A percentile compares a stretch with the other conserved stretches of the same genome.
phyloP scores from a whole-genome alignment of 2,113 vertebrate genomes.

The Nothobranchius furzeri region DNA sequence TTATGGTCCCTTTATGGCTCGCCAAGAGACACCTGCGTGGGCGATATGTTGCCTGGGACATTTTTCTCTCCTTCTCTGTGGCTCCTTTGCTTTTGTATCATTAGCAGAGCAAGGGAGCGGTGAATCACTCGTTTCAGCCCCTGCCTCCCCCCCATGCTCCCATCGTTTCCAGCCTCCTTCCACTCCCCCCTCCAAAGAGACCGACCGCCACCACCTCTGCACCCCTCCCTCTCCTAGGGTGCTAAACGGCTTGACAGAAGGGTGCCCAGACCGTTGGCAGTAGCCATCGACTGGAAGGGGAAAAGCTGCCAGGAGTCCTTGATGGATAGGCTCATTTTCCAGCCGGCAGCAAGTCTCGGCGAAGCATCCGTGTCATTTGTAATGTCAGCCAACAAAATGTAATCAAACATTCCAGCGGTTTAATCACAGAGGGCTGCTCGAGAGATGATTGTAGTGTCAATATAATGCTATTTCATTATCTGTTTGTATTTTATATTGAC shows the following conservation, averaged over 20 bases:
- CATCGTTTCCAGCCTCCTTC: conserved; percentile 59
- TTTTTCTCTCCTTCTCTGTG: conserved; percentile 71
- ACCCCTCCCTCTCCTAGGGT: conserved; percentile 85
- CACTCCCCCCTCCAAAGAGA: conserved; percentile 41
- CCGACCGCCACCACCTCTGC: conserved; percentile 42
- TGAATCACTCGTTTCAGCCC: conserved; percentile 77
- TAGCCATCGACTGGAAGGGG: conserved; percentile 99
- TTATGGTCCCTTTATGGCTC: conserved; percentile 74
- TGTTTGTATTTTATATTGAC: conserved; percentile 99
- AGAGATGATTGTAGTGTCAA: conserved; percentile 99
- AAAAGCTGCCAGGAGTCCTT: conserved; percentile 96
- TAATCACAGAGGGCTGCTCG: conserved; percentile 99
- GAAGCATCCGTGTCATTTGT: conserved; percentile 99
- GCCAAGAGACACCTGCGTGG: conserved; percentile 76
- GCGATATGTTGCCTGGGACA: conserved; percentile 73
- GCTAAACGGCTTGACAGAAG: conserved; percentile 99
- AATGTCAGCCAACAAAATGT: conserved; percentile 99
- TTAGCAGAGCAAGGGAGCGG: conserved; percentile 80
- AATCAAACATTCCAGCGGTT: conserved; percentile 99
- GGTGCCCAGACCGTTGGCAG: conserved; percentile 93
- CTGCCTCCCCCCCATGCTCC: conserved; percentile 20
- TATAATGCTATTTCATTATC: conserved; percentile 99
- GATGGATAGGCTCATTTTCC: conserved; percentile 99
- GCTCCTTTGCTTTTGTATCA: conserved; percentile 82
- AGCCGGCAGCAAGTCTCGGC: conserved; percentile 99